Evolutionary conservation across 2,888 invertebrate genomes (phyloP).

Genomic region (Matsumyia berberina): DNA sequence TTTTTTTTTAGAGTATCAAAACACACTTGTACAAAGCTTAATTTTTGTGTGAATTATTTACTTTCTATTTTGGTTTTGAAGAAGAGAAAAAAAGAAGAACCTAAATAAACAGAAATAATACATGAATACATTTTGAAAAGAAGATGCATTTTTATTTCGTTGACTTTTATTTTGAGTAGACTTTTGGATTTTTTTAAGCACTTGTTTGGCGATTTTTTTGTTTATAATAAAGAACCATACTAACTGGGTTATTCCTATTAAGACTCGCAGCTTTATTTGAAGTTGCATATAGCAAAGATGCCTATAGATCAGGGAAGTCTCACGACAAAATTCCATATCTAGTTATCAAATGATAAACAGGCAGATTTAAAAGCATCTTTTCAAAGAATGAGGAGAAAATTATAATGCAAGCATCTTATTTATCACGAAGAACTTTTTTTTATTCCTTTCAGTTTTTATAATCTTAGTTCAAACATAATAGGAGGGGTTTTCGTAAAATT

Average conservation of each 20-base stretch:
- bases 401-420: not conserved
- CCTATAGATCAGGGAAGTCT: too few species aligned
- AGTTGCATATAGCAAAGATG: too few species aligned
- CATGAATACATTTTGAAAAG: constrained; percentile 53
- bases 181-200: constrained; percentile 1
- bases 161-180: not conserved
- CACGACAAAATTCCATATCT: too few species aligned
- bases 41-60: constrained; percentile 68
- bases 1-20: constrained; percentile 42
- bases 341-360: too few species aligned
- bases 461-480: not conserved
- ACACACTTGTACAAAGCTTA: constrained; percentile 73
- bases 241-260: too few species aligned
- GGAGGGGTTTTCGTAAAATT: too few species aligned
- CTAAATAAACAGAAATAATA: constrained; percentile 64
- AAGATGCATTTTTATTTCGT: constrained; percentile 49
- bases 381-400: too few species aligned
- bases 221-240: not conserved
- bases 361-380: too few species aligned
- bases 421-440: not conserved
- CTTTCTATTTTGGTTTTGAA: constrained; percentile 46
- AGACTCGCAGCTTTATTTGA: too few species aligned
- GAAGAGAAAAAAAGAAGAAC: constrained; percentile 38
- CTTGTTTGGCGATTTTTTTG: not conserved
- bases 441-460: not conserved